phyloP scores from a whole-genome alignment of 2,797 vertebrate genomes.

The Sarcophilus harrisii region DNA sequence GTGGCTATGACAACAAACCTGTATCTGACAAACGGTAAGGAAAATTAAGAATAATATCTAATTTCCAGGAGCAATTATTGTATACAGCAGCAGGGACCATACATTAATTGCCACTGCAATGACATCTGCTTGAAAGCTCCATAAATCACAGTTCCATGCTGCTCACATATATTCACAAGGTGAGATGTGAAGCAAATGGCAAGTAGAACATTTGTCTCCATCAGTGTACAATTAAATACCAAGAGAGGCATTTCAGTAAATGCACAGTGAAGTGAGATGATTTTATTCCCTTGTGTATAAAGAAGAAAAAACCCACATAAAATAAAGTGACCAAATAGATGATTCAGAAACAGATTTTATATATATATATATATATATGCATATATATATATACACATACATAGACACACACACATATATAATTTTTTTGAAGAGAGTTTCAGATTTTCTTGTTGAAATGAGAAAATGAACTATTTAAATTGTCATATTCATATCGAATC shows the following conservation, averaged over 20 bases:
- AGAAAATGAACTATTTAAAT: background rate
- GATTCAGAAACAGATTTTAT: slow-evolving; percentile 43
- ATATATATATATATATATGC: no score
- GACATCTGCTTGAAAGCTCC: slow-evolving; percentile 82
- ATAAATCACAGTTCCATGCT: slow-evolving; percentile 82
- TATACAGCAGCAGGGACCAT: slow-evolving; percentile 78
- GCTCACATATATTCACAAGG: slow-evolving; percentile 55
- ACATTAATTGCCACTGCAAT: slow-evolving; percentile 83
- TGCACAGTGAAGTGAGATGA: slow-evolving; percentile 34
- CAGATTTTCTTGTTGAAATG: background rate
- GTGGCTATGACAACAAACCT: slow-evolving; percentile 80
- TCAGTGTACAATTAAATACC: slow-evolving; percentile 68
- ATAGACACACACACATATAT: background rate
- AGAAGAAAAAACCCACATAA: slow-evolving; percentile 61
- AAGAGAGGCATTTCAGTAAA: slow-evolving; percentile 60
- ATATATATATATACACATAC: no score
- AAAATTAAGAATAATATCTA: slow-evolving; percentile 87
- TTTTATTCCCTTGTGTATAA: slow-evolving; percentile 17
- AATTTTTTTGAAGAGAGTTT: background rate
- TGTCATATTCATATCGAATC: background rate
- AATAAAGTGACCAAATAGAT: slow-evolving; percentile 38
- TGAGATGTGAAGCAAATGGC: slow-evolving; percentile 67
- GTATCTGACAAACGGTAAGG: slow-evolving; percentile 83
- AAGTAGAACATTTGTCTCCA: slow-evolving; percentile 78
- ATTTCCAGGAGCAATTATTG: slow-evolving; percentile 85